Percentiles rank a stretch among this genome's conserved stretches.
Conservation (phyloP, 2,888 invertebrate species). For the Invenusta paracnida region DNA sequence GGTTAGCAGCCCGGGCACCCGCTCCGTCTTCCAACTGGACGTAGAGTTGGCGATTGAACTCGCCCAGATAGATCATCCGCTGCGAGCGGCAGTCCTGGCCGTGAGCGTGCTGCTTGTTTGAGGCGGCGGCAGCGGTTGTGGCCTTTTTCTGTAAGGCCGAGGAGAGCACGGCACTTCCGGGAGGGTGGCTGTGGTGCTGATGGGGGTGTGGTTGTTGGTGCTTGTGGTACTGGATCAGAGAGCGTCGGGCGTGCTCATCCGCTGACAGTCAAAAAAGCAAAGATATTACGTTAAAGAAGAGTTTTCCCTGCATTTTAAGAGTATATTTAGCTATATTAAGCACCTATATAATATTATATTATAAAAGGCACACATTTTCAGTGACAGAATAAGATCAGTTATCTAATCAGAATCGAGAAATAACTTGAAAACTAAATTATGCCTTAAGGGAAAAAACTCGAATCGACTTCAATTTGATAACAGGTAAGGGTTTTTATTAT, state of each 20-base stretch:
- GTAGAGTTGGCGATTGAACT: conserved; percentile 16
- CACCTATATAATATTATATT: no score
- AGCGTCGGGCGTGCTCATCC: background rate
- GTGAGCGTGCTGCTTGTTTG: background rate
- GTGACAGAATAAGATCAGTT: no score
- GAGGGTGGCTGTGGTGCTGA: background rate
- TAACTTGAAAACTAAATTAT: no score
- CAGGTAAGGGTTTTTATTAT: no score
- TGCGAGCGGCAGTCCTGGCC: background rate
- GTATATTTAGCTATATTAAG: no score
- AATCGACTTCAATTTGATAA: no score
- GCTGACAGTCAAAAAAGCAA: no score
- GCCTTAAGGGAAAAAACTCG: no score
- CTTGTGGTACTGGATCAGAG: background rate
- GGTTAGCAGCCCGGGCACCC: background rate
- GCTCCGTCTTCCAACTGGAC: conserved; percentile 22
- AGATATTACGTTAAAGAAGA: no score
- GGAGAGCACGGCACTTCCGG: background rate
- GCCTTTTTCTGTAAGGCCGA: background rate
- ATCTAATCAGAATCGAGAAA: no score
- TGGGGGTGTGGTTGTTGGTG: background rate
- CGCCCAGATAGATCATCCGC: conserved; percentile 14
- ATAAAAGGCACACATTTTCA: no score
- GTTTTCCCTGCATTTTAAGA: no score
- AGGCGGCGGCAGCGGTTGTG: background rate